phyloP scores from a whole-genome alignment of 2,888 invertebrate species.

The Drosophila ezoana region DNA sequence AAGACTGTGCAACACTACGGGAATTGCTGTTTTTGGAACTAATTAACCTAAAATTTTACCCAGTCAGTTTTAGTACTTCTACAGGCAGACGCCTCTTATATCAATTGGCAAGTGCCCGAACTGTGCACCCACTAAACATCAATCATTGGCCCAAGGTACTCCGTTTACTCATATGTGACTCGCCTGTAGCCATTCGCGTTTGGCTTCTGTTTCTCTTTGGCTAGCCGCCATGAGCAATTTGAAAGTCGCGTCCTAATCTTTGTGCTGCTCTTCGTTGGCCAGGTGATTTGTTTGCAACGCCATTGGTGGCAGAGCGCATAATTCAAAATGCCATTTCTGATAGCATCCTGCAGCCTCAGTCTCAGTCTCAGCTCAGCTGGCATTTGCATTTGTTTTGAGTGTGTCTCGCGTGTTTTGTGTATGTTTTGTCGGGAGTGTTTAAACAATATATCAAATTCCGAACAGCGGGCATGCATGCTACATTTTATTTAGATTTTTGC shows the following conservation, averaged over 20 bases:
- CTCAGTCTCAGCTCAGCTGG: slow-evolving; percentile 27
- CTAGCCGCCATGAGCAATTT: slow-evolving; percentile 54
- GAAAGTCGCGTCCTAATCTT: slow-evolving; percentile 67
- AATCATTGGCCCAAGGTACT: slow-evolving; percentile 38
- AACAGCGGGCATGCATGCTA: slow-evolving; percentile 53
- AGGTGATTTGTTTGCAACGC: slow-evolving; percentile 68
- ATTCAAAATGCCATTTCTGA: slow-evolving; percentile 73
- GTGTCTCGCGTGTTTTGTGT: slow-evolving; percentile 15
- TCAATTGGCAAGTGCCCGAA: slow-evolving; percentile 41
- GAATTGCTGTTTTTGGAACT: too few species aligned
- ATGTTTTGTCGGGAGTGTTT: slow-evolving; percentile 35
- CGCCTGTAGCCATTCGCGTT: background rate
- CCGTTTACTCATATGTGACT: slow-evolving; percentile 8
- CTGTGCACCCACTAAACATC: slow-evolving; percentile 44
- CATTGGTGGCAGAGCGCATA: slow-evolving; percentile 49
- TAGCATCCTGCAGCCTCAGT: slow-evolving; percentile 42
- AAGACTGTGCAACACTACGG: too few species aligned
- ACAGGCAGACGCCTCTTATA: background rate
- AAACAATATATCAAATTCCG: slow-evolving; percentile 70
- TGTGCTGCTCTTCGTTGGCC: slow-evolving; percentile 44
- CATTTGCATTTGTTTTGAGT: slow-evolving; percentile 33
- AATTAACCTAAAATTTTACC: background rate
- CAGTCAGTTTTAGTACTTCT: background rate
- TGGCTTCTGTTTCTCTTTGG: slow-evolving; percentile 22
- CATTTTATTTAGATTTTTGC: slow-evolving; percentile 73